Evolutionary conservation across 2,113 vertebrate species (phyloP).

Genomic region (Sterrhoptilus dennistouni): DNA sequence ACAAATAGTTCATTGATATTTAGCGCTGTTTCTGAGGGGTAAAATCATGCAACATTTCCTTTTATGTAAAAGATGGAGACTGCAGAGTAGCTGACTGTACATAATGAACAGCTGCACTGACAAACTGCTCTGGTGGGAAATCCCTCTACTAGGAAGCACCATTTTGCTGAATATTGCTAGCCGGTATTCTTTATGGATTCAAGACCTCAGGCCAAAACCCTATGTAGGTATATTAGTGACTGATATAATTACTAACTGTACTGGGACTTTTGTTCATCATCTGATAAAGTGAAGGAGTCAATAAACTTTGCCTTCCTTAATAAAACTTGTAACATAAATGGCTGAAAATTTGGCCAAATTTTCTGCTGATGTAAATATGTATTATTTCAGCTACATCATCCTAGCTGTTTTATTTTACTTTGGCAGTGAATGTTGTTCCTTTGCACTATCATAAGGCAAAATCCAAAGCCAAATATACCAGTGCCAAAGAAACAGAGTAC

Average conservation of each 20-base stretch:
- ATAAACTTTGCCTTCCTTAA: neutral
- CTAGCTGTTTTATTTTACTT: neutral
- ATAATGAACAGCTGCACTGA: neutral
- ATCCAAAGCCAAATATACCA: neutral
- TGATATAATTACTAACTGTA: neutral
- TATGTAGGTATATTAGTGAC: neutral
- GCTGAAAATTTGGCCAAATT: neutral
- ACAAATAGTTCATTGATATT: neutral
- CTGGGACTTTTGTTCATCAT: neutral
- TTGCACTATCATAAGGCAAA: neutral
- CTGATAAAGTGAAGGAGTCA: neutral
- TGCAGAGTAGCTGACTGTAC: neutral
- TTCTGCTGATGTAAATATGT: neutral
- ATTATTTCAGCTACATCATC: neutral
- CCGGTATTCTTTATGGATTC: neutral
- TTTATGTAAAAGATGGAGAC: neutral
- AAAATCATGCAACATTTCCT: neutral
- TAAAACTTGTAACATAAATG: neutral
- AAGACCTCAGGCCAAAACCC: neutral
- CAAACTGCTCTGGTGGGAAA: neutral
- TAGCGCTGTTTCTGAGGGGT: neutral
- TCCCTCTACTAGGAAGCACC: neutral
- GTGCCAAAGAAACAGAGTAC: neutral
- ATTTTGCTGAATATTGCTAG: neutral
- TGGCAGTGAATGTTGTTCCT: neutral